Evolutionary conservation across 2,888 invertebrate genomes (phyloP).

Genomic region (Stenotaenia linearis): DNA sequence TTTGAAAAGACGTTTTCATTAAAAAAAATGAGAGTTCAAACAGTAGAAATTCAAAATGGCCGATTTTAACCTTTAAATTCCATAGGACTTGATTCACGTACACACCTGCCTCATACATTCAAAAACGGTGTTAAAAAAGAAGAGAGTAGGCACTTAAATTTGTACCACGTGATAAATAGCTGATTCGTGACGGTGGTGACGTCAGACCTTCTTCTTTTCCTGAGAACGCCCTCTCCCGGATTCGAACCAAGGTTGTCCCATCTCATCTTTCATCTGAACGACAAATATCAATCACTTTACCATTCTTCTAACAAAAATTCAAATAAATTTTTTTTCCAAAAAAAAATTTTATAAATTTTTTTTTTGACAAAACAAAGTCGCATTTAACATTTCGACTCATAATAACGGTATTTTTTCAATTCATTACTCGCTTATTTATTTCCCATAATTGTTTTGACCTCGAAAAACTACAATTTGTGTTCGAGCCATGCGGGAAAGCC

Average conservation of each 20-base stretch:
- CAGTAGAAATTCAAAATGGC: not conserved
- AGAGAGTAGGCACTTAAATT: not conserved
- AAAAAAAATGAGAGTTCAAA: not conserved
- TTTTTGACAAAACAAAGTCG: too few species aligned
- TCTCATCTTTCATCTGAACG: not conserved
- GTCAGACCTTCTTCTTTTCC: not conserved
- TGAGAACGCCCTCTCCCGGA: not conserved
- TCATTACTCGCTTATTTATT: not conserved
- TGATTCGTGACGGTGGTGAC: not conserved
- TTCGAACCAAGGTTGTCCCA: not conserved
- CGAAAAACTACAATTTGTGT: not conserved
- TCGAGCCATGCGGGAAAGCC: not conserved
- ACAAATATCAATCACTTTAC: not conserved
- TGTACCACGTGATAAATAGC: not conserved
- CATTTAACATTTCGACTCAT: too few species aligned
- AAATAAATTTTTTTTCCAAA: not conserved
- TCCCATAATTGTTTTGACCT: not conserved
- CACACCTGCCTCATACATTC: not conserved
- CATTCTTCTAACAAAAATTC: not conserved
- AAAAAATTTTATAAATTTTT: not conserved
- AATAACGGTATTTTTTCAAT: too few species aligned
- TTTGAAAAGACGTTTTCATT: not conserved
- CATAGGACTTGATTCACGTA: not conserved
- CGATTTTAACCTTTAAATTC: not conserved
- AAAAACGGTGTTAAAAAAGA: conserved; percentile 4